Percentiles rank a stretch among this genome's conserved stretches.
These are phyloP conservation scores for Peromyscus aztecus DNA, from an alignment of 2,797 vertebrate species.

Conservation along the genomic window DNA sequence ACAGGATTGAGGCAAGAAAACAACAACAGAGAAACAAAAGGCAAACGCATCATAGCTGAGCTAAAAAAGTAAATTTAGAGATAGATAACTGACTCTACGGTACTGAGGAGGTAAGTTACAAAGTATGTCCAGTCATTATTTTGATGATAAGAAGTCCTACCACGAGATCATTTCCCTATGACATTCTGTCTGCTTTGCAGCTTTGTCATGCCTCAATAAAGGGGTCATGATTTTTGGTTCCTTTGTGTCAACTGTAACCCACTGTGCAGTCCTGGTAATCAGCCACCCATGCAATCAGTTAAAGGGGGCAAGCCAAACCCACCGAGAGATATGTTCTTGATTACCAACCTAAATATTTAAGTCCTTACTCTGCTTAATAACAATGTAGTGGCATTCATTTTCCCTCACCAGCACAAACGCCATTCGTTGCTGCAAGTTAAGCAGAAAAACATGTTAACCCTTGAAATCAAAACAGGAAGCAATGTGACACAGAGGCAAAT, in stretches of 20 bases:
- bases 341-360: constrained; percentile 61
- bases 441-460: constrained; percentile 78
- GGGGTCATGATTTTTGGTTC: constrained; percentile 43
- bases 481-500: neutral
- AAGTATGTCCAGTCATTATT: neutral
- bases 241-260: constrained; percentile 45
- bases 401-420: constrained; percentile 57
- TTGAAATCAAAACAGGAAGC: constrained; percentile 69
- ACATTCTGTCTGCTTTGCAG: neutral
- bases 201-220: neutral
- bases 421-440: constrained; percentile 75
- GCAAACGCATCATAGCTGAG: neutral
- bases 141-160: neutral
- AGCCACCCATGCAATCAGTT: constrained; percentile 58
- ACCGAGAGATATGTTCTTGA: constrained; percentile 34
- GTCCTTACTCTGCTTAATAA: constrained; percentile 53
- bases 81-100: constrained; percentile 19
- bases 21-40: neutral
- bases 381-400: constrained; percentile 62
- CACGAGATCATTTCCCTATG: neutral
- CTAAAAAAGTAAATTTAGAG: neutral
- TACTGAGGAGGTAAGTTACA: neutral
- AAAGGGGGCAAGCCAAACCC: neutral
- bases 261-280: neutral
- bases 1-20: neutral